Evolutionary conservation across 2,113 vertebrate species (phyloP).

Genomic region (Ginglymostoma cirratum): DNA sequence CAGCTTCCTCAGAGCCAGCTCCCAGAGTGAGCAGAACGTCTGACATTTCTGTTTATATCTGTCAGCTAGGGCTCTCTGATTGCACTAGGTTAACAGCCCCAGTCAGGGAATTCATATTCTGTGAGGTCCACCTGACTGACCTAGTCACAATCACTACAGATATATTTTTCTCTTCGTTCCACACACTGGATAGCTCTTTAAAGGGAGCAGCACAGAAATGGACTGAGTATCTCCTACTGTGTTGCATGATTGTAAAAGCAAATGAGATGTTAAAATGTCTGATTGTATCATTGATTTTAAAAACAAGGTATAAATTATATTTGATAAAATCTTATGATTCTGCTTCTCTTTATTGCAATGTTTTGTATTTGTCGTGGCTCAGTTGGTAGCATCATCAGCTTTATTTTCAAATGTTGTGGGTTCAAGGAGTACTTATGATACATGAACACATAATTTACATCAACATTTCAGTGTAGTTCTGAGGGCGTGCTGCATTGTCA

Average conservation of each 20-base stretch:
- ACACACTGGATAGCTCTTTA: background rate
- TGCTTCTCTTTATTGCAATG: background rate
- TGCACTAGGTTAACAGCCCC: too few relatives aligned
- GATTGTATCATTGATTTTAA: background rate
- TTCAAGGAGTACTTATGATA: background rate
- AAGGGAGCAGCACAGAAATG: background rate
- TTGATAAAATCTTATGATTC: background rate
- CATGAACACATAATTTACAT: background rate
- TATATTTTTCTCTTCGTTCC: too few relatives aligned
- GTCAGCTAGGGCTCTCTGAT: too few relatives aligned
- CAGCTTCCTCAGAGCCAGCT: too few relatives aligned
- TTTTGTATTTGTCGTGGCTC: background rate
- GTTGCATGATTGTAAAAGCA: too few relatives aligned
- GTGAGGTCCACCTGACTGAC: too few relatives aligned
- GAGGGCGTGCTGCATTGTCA: background rate
- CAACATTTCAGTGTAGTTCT: background rate
- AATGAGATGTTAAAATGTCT: background rate
- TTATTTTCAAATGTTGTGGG: background rate
- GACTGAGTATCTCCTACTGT: background rate
- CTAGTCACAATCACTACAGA: too few relatives aligned
- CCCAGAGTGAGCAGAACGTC: too few relatives aligned
- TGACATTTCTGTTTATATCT: too few relatives aligned
- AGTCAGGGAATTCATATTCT: too few relatives aligned
- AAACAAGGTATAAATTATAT: background rate
- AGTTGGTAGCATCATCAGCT: background rate